Percentiles rank a stretch among this genome's conserved stretches.
phyloP scores from a whole-genome alignment of 2,113 vertebrate species.

The Pelecanus crispus region DNA sequence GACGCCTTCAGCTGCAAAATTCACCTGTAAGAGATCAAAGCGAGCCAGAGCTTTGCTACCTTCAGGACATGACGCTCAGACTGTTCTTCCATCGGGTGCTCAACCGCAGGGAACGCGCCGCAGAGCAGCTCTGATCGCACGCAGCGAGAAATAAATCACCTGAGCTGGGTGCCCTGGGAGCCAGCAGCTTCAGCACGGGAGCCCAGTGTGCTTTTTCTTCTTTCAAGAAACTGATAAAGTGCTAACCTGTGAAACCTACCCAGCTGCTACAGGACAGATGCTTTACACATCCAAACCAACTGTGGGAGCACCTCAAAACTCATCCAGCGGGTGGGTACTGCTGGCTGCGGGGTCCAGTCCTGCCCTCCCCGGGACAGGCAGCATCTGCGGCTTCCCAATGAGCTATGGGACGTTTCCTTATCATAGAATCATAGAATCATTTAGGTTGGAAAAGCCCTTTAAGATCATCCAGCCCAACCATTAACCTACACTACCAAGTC shows the following conservation, averaged over 20 bases:
- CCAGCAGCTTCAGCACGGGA: background rate
- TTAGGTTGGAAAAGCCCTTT: no score
- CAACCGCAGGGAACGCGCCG: background rate
- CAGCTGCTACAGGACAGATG: background rate
- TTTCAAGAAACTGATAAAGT: background rate
- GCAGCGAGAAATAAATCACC: background rate
- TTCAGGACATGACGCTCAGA: accelerated
- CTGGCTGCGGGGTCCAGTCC: background rate
- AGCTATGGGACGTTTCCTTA: accelerated
- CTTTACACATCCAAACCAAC: background rate
- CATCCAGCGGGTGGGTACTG: accelerated
- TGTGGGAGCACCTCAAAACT: background rate
- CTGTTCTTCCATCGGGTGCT: background rate
- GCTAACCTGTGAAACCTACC: background rate
- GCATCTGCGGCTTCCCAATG: accelerated
- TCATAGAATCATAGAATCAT: no score
- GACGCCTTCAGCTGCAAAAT: background rate
- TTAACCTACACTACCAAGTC: no score
- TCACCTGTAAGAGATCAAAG: background rate
- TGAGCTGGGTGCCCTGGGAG: background rate
- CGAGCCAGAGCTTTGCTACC: background rate
- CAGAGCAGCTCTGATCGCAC: background rate
- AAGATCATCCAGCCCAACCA: no score
- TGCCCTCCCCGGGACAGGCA: background rate
- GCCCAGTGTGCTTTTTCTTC: background rate